phyloP scores from a whole-genome alignment of 2,797 vertebrate species.

The Lacerta bilineata region DNA sequence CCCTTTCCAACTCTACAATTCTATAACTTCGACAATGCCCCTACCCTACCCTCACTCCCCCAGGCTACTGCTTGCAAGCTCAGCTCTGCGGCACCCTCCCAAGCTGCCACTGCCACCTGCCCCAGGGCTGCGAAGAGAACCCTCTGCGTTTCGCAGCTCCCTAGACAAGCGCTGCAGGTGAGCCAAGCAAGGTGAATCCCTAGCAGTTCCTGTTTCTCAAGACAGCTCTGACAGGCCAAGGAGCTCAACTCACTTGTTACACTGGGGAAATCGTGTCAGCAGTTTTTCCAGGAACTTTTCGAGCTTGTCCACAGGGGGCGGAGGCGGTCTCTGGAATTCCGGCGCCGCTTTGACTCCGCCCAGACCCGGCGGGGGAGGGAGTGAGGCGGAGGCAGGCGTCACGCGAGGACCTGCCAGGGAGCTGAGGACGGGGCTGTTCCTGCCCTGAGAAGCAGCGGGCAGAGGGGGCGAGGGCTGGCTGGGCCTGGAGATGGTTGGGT shows the following conservation, averaged over 20 bases:
- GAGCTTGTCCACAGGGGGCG: constrained; percentile 83
- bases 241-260: constrained; percentile 83
- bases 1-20: too few species aligned
- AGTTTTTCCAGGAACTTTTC: constrained; percentile 92
- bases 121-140: too few species aligned
- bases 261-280: constrained; percentile 86
- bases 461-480: constrained; percentile 78
- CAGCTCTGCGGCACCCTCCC: not conserved
- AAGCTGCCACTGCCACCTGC: not conserved
- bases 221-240: not conserved
- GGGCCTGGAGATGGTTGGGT: constrained; percentile 75
- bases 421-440: constrained; percentile 75
- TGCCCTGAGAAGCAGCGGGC: constrained; percentile 75
- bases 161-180: not conserved
- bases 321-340: constrained; percentile 73
- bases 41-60: not conserved
- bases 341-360: constrained; percentile 65
- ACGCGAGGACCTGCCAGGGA: constrained; percentile 68
- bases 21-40: too few species aligned
- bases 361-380: constrained; percentile 80
- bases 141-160: not conserved
- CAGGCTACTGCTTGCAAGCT: not conserved
- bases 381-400: constrained; percentile 64
- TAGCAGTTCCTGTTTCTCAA: not conserved
- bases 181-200: not conserved